Conservation (phyloP, 2,113 vertebrate species). For the Mus spicilegus region DNA sequence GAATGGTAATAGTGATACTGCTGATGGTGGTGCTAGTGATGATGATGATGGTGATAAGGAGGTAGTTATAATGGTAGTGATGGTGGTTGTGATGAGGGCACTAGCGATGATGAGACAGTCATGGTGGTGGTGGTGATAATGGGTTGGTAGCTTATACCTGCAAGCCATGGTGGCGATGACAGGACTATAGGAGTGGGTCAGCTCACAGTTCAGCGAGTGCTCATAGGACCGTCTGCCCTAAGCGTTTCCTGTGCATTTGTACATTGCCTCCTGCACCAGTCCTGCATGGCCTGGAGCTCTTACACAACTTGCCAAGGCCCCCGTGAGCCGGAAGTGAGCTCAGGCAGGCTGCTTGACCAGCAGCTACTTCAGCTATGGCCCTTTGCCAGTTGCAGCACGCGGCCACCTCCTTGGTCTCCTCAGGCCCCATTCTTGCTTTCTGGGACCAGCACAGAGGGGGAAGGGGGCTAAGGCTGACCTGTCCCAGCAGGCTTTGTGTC, state of each 20-base stretch:
- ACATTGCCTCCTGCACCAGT: not conserved
- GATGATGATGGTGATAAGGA: fast-evolving
- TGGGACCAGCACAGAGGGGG: not conserved
- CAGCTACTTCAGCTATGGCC: not conserved
- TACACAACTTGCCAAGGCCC: slow-evolving; percentile 5
- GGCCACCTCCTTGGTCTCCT: not conserved
- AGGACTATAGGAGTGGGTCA: not conserved
- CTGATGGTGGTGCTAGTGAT: fast-evolving
- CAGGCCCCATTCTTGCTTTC: not conserved
- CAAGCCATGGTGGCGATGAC: fast-evolving
- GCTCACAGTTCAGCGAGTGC: not conserved
- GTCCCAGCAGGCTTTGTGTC: slow-evolving; percentile 8
- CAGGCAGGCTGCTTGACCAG: not conserved
- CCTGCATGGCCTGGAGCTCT: not conserved
- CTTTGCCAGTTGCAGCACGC: slow-evolving; percentile 22
- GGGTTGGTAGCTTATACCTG: not conserved
- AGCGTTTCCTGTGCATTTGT: not conserved
- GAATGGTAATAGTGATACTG: not conserved
- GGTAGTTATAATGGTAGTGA: fast-evolving
- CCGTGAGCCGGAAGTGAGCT: slow-evolving; percentile 36
- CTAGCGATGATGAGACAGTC: fast-evolving
- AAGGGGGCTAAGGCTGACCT: not conserved
- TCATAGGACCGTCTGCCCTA: not conserved
- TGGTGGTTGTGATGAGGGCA: fast-evolving
- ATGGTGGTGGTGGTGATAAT: fast-evolving